A percentile compares a stretch with the other conserved stretches of the same genome.
Evolutionary conservation across 2,113 vertebrate species (phyloP).

Genomic region (Lipotes vexillifer): DNA sequence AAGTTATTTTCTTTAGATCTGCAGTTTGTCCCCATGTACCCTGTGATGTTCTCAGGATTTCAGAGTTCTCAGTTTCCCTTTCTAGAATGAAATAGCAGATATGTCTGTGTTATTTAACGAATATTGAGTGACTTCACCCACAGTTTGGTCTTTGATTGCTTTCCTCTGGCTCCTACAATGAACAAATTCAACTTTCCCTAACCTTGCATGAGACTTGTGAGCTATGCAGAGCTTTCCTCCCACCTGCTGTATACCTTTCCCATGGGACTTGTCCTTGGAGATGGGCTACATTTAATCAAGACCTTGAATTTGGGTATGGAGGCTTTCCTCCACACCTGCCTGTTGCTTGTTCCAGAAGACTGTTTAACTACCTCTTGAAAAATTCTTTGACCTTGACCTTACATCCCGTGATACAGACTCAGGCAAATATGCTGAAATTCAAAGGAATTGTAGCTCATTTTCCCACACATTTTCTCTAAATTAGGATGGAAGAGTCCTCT

Average conservation of each 20-base stretch:
- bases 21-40: background rate
- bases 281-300: slow-evolving; percentile 64
- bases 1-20: background rate
- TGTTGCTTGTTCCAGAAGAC: background rate
- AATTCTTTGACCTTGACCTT: background rate
- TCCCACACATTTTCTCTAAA: background rate
- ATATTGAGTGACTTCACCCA: slow-evolving; percentile 61
- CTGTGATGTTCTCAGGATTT: background rate
- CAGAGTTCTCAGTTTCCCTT: background rate
- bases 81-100: background rate
- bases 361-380: background rate
- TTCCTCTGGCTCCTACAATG: slow-evolving; percentile 68
- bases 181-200: slow-evolving; percentile 69
- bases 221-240: slow-evolving; percentile 69
- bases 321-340: background rate
- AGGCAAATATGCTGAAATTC: background rate
- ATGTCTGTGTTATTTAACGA: slow-evolving; percentile 19
- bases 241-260: slow-evolving; percentile 43
- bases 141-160: slow-evolving; percentile 73
- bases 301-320: background rate
- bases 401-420: background rate
- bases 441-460: background rate
- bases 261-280: slow-evolving; percentile 45
- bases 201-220: slow-evolving; percentile 77
- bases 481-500: background rate